A percentile compares a stretch with the other conserved stretches of the same genome.
Evolutionary conservation across 2,113 vertebrate species (phyloP).

Genomic region (Eidolon helvum): DNA sequence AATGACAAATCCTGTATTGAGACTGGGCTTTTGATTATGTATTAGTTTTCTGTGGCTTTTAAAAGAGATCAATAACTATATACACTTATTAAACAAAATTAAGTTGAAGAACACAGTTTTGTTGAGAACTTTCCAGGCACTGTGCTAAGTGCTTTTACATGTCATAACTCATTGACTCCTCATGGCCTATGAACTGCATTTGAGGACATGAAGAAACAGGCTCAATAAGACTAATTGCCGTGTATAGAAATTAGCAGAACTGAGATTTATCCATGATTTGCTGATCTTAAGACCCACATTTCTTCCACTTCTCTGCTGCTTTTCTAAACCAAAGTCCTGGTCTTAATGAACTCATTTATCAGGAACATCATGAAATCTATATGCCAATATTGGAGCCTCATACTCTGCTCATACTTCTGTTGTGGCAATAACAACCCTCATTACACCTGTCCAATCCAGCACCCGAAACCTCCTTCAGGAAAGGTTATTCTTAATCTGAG

Average conservation of each 20-base stretch:
- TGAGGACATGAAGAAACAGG: not conserved
- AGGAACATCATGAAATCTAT: not conserved
- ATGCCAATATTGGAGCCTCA: accelerated
- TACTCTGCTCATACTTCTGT: not conserved
- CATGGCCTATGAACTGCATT: not conserved
- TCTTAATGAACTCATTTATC: not conserved
- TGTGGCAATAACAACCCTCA: not conserved
- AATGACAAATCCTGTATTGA: not conserved
- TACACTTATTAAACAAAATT: not conserved
- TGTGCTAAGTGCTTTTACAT: not conserved
- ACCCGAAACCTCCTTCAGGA: not conserved
- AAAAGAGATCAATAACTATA: not conserved
- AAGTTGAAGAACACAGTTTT: not conserved
- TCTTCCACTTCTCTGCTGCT: not conserved
- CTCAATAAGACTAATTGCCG: not conserved
- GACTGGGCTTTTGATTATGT: not conserved
- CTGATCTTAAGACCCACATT: not conserved
- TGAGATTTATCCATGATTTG: not conserved
- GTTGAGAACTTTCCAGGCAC: not conserved
- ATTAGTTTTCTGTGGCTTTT: slow-evolving; percentile 1
- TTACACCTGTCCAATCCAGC: no score
- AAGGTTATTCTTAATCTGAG: not conserved
- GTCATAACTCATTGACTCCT: not conserved
- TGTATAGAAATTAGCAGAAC: not conserved
- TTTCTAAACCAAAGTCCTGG: not conserved